These are phyloP conservation scores for Scrobipalpa atriplicella DNA, from an alignment of 2,888 invertebrate species.

Conservation along the genomic window DNA sequence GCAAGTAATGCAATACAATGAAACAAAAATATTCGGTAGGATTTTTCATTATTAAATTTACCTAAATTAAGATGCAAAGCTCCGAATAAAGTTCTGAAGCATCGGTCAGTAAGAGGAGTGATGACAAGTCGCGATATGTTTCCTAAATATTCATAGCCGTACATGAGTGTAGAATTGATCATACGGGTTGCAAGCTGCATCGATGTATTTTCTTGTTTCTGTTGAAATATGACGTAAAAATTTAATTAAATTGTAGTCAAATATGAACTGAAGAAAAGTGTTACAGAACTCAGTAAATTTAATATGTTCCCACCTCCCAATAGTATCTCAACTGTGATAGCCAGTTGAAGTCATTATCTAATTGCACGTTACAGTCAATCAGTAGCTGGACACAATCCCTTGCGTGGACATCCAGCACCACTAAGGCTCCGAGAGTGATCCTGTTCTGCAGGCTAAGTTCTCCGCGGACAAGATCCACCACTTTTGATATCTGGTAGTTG, in stretches of 20 bases:
- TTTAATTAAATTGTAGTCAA: not conserved
- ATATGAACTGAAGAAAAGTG: not conserved
- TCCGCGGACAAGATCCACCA: conserved; percentile 94
- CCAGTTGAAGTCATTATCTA: conserved; percentile 95
- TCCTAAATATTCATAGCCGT: conserved; percentile 97
- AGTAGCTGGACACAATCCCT: conserved; percentile 91
- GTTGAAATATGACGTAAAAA: not conserved
- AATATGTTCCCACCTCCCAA: conserved; percentile 84
- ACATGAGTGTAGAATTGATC: conserved; percentile 94
- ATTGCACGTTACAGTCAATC: conserved; percentile 84
- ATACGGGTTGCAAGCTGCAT: conserved; percentile 88
- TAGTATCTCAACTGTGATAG: conserved; percentile 90
- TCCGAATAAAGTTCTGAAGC: conserved; percentile 95
- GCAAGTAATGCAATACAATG: no score
- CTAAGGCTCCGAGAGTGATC: conserved; percentile 94
- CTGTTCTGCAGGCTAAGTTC: conserved; percentile 92
- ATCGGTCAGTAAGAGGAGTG: conserved; percentile 96
- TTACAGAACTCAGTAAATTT: not conserved
- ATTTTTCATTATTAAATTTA: conserved; percentile 40
- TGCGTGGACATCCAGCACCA: conserved; percentile 96
- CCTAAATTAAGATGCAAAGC: conserved; percentile 94
- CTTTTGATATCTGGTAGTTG: conserved; percentile 89
- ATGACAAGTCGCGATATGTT: conserved; percentile 94
- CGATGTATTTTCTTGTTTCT: conserved; percentile 77
- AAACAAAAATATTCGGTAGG: not conserved